Base-by-base conservation (phyloP, 2,113 vertebrate species). In the Sorex araneus region DNA sequence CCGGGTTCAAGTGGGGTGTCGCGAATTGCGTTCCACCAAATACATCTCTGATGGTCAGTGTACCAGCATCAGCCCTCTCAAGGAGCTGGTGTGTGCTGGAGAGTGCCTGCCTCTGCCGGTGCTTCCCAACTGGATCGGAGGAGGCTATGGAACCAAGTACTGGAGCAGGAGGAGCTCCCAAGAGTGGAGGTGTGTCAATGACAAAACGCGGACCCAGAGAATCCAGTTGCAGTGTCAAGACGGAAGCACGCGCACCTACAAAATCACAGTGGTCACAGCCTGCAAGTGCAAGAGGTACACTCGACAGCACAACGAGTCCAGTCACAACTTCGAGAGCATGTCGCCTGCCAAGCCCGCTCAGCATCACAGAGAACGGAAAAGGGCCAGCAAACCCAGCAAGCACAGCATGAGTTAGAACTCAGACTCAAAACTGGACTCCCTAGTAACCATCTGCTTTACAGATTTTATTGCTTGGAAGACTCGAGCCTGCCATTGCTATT, bases 11-110 rank as follows among this genome's bases (percentile, higher is more conserved):
- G 98, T 99, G 66, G 99, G 99, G 34, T 99, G 99, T 96, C 98
- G 99, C 78, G 99, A 99, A 84, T 97, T 99, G 92, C 98, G 99
- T 82, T 99, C 99, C 93, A 99, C 99, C 34, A 99, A 99, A 90
- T 99, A 99, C 97, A 99, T 99, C 97, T 99, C 99, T 0, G 99
- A 99, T 0, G 99, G 99, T 30, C 99, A 99, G 95, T 99, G 99
- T 97, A 99, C 99, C 90, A 99, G 99, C 82, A 97, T 99, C 78
- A 99, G 98, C 57, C 99, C 99, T 0, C 97, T 99, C 82, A 99
- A 99, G 97, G 99, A 99, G 97, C 97, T 99, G 93, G 99, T 99
- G 86, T 99, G 99, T 92, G 99, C 99, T 1, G 99, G 99, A 0
- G 99, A 99, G 89, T 99, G 99, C 94, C 97, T 99, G 60, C 99